phyloP scores from a whole-genome alignment of 1,140 invertebrate genomes.

The Thrips palmi region DNA sequence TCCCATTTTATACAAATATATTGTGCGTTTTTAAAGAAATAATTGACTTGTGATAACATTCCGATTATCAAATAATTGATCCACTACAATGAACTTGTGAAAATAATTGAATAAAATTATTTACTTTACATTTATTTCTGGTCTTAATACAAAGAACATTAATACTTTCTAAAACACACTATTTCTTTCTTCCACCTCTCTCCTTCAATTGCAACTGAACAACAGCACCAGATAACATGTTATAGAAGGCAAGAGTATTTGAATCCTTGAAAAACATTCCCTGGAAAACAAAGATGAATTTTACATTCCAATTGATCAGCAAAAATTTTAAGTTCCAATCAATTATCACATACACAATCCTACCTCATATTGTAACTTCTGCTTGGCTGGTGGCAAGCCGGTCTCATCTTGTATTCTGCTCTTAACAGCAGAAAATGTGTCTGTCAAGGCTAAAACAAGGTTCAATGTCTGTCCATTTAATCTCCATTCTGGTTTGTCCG shows the following conservation, averaged over 20 bases:
- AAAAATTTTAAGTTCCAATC: neutral
- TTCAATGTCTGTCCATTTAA: conserved; percentile 79
- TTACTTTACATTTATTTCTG: neutral
- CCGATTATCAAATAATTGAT: too few relatives aligned
- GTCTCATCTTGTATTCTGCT: conserved; percentile 73
- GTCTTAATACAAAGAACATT: too few relatives aligned
- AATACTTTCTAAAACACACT: conserved; percentile 24
- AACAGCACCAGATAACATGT: conserved; percentile 63
- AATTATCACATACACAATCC: conserved; percentile 16
- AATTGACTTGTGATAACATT: too few relatives aligned
- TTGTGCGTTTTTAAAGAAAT: too few relatives aligned
- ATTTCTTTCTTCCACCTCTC: conserved; percentile 94
- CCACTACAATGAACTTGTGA: neutral
- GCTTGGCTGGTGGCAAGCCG: conserved; percentile 91
- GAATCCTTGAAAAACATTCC: conserved; percentile 97
- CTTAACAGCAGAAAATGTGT: conserved; percentile 73
- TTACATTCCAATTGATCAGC: conserved; percentile 13
- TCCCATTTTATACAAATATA: too few relatives aligned
- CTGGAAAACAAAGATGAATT: conserved; percentile 32
- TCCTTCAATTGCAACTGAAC: conserved; percentile 89
- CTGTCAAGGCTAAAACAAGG: conserved; percentile 58
- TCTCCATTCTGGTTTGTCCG: conserved; percentile 90
- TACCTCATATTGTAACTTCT: conserved; percentile 85
- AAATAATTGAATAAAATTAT: neutral
- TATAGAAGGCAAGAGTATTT: conserved; percentile 90